Evolutionary conservation across 2,797 vertebrate species (phyloP).

Genomic region (Rhadinocentrus ornatus): DNA sequence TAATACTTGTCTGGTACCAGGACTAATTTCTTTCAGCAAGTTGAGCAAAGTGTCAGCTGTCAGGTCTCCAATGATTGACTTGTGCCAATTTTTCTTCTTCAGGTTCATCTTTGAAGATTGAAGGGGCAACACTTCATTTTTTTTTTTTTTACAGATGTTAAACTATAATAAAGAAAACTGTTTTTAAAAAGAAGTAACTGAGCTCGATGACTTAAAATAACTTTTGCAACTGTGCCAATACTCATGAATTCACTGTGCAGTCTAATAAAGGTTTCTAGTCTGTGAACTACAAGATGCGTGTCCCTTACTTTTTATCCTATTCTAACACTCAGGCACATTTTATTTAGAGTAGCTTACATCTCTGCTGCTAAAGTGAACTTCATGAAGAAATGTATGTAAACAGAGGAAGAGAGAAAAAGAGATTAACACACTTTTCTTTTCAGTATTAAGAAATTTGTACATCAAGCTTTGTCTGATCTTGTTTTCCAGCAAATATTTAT

Average conservation of each 20-base stretch:
- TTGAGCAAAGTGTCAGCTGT: not conserved
- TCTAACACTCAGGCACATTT: no score
- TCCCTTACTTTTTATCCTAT: no score
- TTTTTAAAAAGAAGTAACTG: not conserved
- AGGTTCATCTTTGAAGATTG: not conserved
- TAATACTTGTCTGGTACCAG: not conserved
- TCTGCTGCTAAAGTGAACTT: no score
- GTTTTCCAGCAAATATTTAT: not conserved
- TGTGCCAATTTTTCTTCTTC: not conserved
- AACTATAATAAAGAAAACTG: not conserved
- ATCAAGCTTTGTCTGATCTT: no score
- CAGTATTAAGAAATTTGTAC: no score
- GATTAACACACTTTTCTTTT: no score
- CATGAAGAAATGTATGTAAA: no score
- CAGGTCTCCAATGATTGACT: not conserved
- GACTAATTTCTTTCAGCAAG: not conserved
- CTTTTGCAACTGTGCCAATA: not conserved
- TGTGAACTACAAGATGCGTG: no score
- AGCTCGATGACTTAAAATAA: not conserved
- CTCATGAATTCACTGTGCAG: not conserved
- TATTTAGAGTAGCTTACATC: no score
- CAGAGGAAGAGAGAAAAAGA: no score
- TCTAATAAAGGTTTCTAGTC: not conserved
- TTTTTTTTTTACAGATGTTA: not conserved
- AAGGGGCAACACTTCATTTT: not conserved